These are phyloP conservation scores for Tringa solitaria DNA, from an alignment of 2,113 vertebrate species.

Conservation along the genomic window DNA sequence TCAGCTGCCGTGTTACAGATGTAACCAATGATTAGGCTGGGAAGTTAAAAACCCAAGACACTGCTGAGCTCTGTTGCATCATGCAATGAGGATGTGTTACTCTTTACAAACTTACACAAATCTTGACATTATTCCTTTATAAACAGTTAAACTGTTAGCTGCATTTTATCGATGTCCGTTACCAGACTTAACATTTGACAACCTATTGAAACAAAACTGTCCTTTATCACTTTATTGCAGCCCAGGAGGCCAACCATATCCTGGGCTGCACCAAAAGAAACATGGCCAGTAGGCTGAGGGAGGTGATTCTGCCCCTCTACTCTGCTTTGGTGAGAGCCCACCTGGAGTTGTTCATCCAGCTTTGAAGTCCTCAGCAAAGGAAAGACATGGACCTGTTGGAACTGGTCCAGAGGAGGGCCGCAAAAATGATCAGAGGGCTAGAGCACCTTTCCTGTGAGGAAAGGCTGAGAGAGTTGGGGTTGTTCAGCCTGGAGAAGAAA, in stretches of 20 bases:
- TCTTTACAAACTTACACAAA: background rate
- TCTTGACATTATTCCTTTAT: background rate
- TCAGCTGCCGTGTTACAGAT: background rate
- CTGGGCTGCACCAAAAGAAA: background rate
- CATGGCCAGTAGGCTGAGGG: background rate
- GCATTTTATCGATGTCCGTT: background rate
- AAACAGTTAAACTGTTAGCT: background rate
- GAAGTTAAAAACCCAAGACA: background rate
- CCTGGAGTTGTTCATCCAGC: background rate
- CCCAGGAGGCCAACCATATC: background rate
- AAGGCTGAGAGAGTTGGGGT: background rate
- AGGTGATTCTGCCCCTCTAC: background rate
- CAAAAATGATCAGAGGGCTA: background rate
- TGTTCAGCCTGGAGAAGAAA: background rate
- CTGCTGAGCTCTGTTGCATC: background rate
- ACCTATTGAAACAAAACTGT: background rate
- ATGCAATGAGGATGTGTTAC: rapidly evolving
- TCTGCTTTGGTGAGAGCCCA: background rate
- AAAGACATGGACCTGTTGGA: background rate
- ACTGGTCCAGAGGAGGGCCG: background rate
- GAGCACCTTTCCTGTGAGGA: background rate
- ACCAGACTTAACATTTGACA: background rate
- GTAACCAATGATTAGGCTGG: background rate
- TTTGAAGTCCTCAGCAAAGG: background rate
- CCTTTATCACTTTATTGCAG: background rate